Percentiles rank a stretch among this genome's conserved stretches.
Evolutionary conservation across 2,797 vertebrate species (phyloP).

Genomic region (Simalia tracyae): DNA sequence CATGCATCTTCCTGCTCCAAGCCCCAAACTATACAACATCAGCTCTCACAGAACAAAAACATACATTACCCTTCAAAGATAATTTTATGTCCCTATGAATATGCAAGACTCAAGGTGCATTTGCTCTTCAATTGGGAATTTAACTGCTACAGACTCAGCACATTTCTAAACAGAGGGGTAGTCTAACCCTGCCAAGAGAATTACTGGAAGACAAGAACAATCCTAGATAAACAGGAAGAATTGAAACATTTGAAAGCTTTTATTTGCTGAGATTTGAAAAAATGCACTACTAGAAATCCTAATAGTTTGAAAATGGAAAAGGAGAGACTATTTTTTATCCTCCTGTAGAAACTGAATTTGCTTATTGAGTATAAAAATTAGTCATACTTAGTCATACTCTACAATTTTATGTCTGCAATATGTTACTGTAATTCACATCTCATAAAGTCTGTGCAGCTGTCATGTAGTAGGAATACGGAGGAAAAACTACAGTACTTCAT

Average conservation of each 20-base stretch:
- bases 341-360: constrained; percentile 11
- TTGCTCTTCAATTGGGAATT: background rate
- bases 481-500: background rate
- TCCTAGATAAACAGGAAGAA: background rate
- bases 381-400: background rate
- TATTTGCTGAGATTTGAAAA: background rate
- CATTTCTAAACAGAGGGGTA: background rate
- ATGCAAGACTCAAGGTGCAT: background rate
- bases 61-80: background rate
- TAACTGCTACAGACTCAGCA: background rate
- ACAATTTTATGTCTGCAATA: constrained; percentile 32
- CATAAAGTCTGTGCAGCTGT: constrained; percentile 31
- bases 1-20: background rate
- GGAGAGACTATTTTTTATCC: background rate
- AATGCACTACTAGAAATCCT: background rate
- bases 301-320: background rate
- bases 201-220: background rate
- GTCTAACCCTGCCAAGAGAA: background rate
- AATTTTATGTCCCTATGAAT: background rate
- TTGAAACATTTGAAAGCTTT: background rate
- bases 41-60: background rate
- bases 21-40: background rate
- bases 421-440: constrained; percentile 44
- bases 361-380: background rate
- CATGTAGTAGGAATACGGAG: constrained; percentile 26